phyloP scores from a whole-genome alignment of 2,888 invertebrate genomes.

The Rhaphigaster nebulosa region DNA sequence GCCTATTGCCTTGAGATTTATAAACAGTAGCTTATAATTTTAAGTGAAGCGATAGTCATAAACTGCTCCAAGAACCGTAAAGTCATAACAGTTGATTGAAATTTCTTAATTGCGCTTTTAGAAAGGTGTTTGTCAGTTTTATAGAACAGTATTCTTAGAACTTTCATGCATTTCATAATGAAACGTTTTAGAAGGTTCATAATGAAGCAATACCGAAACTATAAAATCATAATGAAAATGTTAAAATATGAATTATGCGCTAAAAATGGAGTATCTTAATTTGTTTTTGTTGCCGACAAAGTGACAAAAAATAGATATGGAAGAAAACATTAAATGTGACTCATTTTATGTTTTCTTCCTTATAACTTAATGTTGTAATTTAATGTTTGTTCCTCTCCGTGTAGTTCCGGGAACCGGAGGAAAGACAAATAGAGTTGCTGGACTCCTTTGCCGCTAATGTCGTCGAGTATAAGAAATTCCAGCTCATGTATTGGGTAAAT shows the following conservation, averaged over 20 bases:
- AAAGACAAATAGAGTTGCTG: no score
- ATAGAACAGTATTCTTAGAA: background rate
- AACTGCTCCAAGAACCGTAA: background rate
- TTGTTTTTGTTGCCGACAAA: background rate
- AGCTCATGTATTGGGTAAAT: no score
- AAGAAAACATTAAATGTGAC: no score
- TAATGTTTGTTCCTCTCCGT: no score
- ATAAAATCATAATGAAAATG: background rate
- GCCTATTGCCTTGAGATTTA: background rate
- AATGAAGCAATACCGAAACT: background rate
- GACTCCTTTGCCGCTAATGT: no score
- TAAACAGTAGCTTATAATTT: background rate
- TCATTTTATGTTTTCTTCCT: no score
- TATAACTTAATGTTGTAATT: no score
- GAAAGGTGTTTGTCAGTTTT: background rate
- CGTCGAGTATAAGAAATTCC: no score
- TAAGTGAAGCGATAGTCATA: background rate
- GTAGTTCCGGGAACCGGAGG: no score
- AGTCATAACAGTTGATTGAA: background rate
- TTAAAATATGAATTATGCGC: background rate
- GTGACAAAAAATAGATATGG: no score
- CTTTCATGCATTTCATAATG: background rate
- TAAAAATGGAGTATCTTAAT: background rate
- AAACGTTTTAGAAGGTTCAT: background rate
- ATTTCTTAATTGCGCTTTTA: background rate